Evolutionary conservation across 2,113 vertebrate genomes (phyloP), one percentile per base, ranked within the genome.

Genomic region (Bathybates hornii): DNA sequence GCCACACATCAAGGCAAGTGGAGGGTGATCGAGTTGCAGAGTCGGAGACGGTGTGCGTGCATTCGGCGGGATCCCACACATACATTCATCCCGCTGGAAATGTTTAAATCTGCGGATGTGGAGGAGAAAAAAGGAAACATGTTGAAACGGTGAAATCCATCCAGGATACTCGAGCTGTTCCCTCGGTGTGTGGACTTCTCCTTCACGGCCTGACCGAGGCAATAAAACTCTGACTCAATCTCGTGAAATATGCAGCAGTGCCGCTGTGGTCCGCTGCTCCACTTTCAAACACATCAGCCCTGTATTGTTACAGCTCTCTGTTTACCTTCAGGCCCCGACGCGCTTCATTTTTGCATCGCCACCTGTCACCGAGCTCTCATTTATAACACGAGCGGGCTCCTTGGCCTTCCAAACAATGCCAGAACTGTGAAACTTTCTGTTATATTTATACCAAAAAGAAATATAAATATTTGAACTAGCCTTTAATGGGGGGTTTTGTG

Each of bases 391-490:
- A 61, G 86, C 78, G 53, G 82, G 89, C 90, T 90, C 91, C 91
- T 91, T 41, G 87, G 41, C 91, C 93, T 90, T 92, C 94, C 93
- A 95, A 96, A 96, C 93, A 95, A 94, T 91, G 91, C 91, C 93
- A 93, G 90, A 94, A 91, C 92, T 93, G 81, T 90, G 88, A 91
- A 95, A 94, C 92, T 92, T 88, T 95, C 91, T 96, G 94, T 95
- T 96, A 94, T 95, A 95, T 95, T 96, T 96, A 94, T 87, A 93
- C 94, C 94, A 86, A 92, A 94, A 94, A 93, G 93, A 95, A 96
- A 94, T 92, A 84, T 96, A 97, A 97, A 96, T 96, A 97, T 96
- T 96, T 96, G 95, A 96, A 92, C 80, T 87, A 92, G 91, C 79
- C 83, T 92, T 94, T 94, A 95, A 95, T 95, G 93, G 85, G 82